A percentile compares a stretch with the other conserved stretches of the same genome.
These are phyloP conservation scores for Atractosteus spatula DNA, from an alignment of 2,113 vertebrate species.

Conservation along the genomic window DNA sequence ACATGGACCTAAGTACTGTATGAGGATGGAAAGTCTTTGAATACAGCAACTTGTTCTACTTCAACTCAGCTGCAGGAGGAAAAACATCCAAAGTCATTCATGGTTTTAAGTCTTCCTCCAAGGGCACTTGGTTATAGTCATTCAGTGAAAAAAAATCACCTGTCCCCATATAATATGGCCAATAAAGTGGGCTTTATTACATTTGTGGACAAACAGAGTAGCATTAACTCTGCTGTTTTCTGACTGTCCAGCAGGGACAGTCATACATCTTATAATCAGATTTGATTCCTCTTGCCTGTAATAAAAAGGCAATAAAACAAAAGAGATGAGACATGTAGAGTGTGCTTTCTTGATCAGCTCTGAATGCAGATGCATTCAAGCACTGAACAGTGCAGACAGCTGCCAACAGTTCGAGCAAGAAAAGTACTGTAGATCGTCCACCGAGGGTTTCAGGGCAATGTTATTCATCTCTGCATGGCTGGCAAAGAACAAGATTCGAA, in stretches of 20 bases:
- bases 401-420: not conserved
- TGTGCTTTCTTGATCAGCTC: not conserved
- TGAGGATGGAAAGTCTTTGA: slow-evolving; percentile 36
- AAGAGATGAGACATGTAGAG: not conserved
- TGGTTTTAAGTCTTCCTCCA: not conserved
- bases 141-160: not conserved
- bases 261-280: not conserved
- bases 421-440: not conserved
- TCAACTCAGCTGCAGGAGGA: slow-evolving; percentile 50
- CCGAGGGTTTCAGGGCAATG: not conserved
- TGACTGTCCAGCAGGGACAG: not conserved
- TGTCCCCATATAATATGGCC: not conserved
- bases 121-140: not conserved
- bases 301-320: not conserved
- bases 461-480: not conserved
- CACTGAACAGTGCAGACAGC: not conserved
- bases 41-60: slow-evolving; percentile 42
- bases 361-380: not conserved
- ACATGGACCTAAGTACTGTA: slow-evolving; percentile 47
- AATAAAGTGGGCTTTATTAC: not conserved
- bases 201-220: not conserved
- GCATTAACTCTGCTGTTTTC: not conserved
- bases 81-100: not conserved
- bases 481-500: too few species aligned
- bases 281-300: not conserved